Percentiles rank a stretch among this genome's conserved stretches.
Conservation (phyloP, 1,140 invertebrate genomes). For the Diploscapter pachys region DNA sequence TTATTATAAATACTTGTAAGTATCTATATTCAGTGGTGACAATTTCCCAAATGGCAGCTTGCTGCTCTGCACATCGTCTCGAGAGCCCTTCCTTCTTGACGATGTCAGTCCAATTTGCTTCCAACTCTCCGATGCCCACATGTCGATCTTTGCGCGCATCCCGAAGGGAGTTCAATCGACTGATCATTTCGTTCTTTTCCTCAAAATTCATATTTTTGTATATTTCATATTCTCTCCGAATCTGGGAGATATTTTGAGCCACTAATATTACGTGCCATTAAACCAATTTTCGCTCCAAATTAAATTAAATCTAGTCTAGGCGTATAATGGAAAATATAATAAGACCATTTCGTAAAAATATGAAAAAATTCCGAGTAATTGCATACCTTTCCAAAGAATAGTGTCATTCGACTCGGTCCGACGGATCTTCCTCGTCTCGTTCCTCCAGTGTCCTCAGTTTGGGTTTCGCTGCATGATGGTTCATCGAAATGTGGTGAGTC, state of each 20-base stretch:
- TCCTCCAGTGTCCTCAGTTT: slow-evolving; percentile 23
- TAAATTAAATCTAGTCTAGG: too few relatives aligned
- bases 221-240: slow-evolving; percentile 6
- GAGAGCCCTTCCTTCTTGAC: slow-evolving; percentile 21
- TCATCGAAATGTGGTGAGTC: too few relatives aligned
- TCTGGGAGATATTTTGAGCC: neutral
- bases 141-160: slow-evolving; percentile 6
- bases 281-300: too few relatives aligned
- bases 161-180: slow-evolving; percentile 13
- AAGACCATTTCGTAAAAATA: too few relatives aligned
- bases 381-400: neutral
- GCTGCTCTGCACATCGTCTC: slow-evolving; percentile 66
- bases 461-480: too few relatives aligned
- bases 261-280: too few relatives aligned
- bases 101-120: slow-evolving; percentile 32
- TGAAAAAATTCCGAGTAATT: too few relatives aligned
- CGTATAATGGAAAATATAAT: too few relatives aligned
- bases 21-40: slow-evolving; percentile 82
- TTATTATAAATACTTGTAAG: slow-evolving; percentile 73
- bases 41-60: slow-evolving; percentile 85
- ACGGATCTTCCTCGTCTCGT: slow-evolving; percentile 33
- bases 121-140: slow-evolving; percentile 14
- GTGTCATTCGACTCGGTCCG: slow-evolving; percentile 25
- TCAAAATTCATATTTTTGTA: neutral
- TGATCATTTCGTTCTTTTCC: slow-evolving; percentile 36